Evolutionary conservation across 2,797 vertebrate genomes (phyloP).

Genomic region (Semotilus atromaculatus): DNA sequence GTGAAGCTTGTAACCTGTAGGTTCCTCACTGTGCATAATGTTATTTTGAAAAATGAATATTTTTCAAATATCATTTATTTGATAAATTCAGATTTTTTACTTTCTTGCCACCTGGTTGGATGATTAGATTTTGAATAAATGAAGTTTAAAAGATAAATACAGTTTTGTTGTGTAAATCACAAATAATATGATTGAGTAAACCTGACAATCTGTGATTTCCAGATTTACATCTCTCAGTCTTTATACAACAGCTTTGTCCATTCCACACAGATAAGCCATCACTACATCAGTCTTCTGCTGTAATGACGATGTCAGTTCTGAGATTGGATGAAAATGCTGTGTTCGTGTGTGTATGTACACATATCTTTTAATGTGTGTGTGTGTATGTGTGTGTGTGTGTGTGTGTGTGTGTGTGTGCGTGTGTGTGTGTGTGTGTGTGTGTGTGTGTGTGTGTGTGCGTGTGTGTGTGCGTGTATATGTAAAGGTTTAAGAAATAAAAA

Average conservation of each 20-base stretch:
- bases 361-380: not conserved
- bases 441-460: no score
- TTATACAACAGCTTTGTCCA: not conserved
- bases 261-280: not conserved
- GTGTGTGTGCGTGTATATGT: not conserved
- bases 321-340: not conserved
- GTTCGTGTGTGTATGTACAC: not conserved
- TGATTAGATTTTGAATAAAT: not conserved
- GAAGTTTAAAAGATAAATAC: not conserved
- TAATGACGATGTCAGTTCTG: not conserved
- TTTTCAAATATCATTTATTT: no score
- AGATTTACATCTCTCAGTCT: not conserved
- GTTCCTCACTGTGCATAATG: no score
- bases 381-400: not conserved
- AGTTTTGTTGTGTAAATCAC: not conserved
- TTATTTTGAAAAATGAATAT: no score
- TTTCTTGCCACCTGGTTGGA: not conserved
- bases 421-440: no score
- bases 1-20: no score
- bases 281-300: not conserved
- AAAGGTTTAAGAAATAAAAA: not conserved
- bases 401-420: not conserved
- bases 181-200: not conserved
- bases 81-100: not conserved
- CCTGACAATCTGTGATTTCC: not conserved